A percentile compares a stretch with the other conserved stretches of the same genome.
Conservation (phyloP, 2,113 vertebrate genomes). For the Camelus bactrianus region DNA sequence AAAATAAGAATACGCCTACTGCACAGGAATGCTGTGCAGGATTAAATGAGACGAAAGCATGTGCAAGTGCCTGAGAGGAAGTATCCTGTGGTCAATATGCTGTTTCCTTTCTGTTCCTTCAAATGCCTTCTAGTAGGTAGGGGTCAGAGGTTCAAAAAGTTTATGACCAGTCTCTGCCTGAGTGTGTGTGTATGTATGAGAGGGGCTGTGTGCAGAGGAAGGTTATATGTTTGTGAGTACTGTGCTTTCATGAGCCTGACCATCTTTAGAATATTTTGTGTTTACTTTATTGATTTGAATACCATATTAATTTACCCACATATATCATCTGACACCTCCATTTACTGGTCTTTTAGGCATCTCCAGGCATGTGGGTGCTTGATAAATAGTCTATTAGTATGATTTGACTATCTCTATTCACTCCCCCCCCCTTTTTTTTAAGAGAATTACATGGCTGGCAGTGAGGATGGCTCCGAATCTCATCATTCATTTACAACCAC, state of each 20-base stretch:
- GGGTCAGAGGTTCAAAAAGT: neutral
- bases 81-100: neutral
- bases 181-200: neutral
- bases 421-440: neutral
- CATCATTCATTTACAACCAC: conserved; percentile 1
- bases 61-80: neutral
- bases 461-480: neutral
- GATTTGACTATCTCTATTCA: neutral
- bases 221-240: neutral
- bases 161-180: neutral
- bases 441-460: neutral
- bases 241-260: neutral
- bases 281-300: conserved; percentile 61
- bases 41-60: neutral
- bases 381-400: conserved; percentile 9
- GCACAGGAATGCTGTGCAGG: neutral
- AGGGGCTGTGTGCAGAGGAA: neutral
- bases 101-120: neutral
- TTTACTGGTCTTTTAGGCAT: conserved; percentile 3
- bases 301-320: conserved; percentile 31
- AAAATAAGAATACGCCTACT: neutral
- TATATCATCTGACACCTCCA: conserved; percentile 32
- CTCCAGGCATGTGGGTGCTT: neutral
- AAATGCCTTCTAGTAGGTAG: neutral
- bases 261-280: conserved; percentile 45